These are phyloP conservation scores for Coturnix japonica DNA, from an alignment of 2,113 vertebrate species.

Conservation along the genomic window DNA sequence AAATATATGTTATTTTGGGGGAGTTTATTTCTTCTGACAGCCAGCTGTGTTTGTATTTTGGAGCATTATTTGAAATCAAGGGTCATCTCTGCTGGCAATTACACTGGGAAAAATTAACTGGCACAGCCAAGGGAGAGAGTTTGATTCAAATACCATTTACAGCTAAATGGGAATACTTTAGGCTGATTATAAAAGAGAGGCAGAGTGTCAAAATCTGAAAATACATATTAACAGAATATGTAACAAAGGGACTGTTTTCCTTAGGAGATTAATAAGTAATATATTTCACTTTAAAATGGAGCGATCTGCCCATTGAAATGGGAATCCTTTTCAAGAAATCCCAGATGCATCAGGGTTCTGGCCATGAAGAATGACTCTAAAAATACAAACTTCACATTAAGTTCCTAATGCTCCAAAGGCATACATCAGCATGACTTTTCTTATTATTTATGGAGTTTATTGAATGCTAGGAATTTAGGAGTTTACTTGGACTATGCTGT, in stretches of 20 bases:
- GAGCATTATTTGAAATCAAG: conserved; percentile 52
- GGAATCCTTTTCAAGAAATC: neutral
- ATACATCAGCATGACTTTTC: neutral
- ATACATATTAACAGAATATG: conserved; percentile 53
- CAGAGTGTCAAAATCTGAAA: conserved; percentile 29
- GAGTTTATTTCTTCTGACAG: conserved; percentile 44
- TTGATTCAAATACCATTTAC: conserved; percentile 41
- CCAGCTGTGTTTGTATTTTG: conserved; percentile 58
- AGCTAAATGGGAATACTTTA: conserved; percentile 31
- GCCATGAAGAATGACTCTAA: neutral
- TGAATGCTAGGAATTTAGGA: neutral
- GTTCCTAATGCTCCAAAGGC: neutral
- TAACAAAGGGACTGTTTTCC: conserved; percentile 26
- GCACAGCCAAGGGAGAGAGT: neutral
- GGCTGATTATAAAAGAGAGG: conserved; percentile 1
- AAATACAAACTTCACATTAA: conserved; percentile 38
- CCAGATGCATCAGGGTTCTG: neutral
- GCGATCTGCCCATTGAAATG: neutral
- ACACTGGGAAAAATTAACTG: conserved; percentile 50
- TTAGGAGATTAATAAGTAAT: conserved; percentile 19
- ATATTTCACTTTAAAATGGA: conserved; percentile 20
- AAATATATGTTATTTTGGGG: conserved; percentile 14
- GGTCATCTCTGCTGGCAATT: conserved; percentile 55
- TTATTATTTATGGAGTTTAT: neutral
- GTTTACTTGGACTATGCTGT: neutral